Percentiles rank a stretch among this genome's conserved stretches.
These are phyloP conservation scores for Cotesia chilonis DNA, from an alignment of 1,140 invertebrate genomes.

Conservation along the genomic window DNA sequence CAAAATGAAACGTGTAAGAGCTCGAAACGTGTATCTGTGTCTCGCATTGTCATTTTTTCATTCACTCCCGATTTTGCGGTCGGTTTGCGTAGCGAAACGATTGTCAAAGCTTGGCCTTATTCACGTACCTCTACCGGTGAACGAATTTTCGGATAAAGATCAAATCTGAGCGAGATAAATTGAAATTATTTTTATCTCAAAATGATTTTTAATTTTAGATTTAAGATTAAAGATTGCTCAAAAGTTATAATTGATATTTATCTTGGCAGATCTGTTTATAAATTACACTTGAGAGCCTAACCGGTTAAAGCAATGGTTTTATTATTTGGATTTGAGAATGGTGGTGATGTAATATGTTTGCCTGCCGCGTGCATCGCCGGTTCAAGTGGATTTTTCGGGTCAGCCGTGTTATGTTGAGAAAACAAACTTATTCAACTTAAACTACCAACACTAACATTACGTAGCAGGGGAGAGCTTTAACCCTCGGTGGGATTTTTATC, in stretches of 20 bases:
- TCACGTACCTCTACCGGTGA: background rate
- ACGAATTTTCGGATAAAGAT: conserved; percentile 5
- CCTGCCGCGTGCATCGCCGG: conserved; percentile 52
- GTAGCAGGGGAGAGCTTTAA: conserved; percentile 35
- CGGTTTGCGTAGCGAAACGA: conserved; percentile 62
- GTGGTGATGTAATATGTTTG: conserved; percentile 49
- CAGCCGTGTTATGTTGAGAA: conserved; percentile 56
- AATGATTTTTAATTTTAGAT: no score
- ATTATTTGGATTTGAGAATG: background rate
- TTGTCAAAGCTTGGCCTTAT: conserved; percentile 45
- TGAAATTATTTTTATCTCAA: no score
- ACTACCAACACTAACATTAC: no score
- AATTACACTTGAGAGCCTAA: background rate
- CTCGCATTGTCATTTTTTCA: conserved; percentile 63
- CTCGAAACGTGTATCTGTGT: conserved; percentile 28
- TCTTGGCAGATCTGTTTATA: background rate
- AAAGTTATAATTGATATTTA: no score
- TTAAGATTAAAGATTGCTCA: background rate
- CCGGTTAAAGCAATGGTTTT: conserved; percentile 6
- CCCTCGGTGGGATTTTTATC: no score
- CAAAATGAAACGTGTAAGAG: conserved; percentile 5
- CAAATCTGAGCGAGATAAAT: background rate
- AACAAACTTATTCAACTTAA: conserved; percentile 53
- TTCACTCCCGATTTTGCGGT: conserved; percentile 65
- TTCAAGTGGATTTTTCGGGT: conserved; percentile 55